Evolutionary conservation across 1,140 invertebrate species (phyloP).

Genomic region (Scylla paramamosain): DNA sequence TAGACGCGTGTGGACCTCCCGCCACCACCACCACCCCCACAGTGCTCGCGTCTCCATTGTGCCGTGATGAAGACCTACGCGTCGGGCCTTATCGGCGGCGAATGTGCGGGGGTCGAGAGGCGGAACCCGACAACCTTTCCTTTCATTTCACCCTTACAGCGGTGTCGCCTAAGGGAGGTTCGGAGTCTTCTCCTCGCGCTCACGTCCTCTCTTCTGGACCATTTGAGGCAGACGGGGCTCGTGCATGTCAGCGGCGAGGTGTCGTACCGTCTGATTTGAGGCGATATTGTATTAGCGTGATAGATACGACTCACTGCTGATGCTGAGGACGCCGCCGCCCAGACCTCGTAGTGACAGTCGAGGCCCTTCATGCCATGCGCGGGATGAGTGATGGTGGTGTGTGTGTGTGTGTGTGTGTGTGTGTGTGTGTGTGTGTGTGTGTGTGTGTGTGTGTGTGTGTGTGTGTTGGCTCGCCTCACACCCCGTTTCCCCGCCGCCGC

Average conservation of each 20-base stretch:
- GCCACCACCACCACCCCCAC: not conserved
- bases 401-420: not conserved
- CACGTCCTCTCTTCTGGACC: not conserved
- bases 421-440: conserved; percentile 3
- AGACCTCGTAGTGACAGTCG: too few relatives aligned
- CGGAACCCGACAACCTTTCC: not conserved
- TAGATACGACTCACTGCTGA: conserved; percentile 1
- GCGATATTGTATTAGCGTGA: conserved; percentile 48
- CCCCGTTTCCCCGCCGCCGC: not conserved
- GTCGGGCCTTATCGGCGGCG: conserved; percentile 10
- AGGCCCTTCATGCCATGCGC: too few relatives aligned
- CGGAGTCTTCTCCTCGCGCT: not conserved
- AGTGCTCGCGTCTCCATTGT: conserved; percentile 32
- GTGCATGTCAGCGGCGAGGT: conserved; percentile 27
- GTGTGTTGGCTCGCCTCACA: not conserved
- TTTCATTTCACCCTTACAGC: not conserved
- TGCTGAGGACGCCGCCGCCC: not conserved
- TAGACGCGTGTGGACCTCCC: not conserved
- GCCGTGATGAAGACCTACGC: conserved; percentile 33
- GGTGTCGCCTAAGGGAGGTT: not conserved
- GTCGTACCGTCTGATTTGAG: conserved; percentile 38
- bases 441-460: conserved; percentile 8
- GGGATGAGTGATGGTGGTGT: too few relatives aligned
- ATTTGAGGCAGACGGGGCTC: not conserved
- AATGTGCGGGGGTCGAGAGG: not conserved